A percentile compares a stretch with the other conserved stretches of the same genome.
Conservation (phyloP, 2,888 invertebrate genomes). For the Agelastica alni region DNA sequence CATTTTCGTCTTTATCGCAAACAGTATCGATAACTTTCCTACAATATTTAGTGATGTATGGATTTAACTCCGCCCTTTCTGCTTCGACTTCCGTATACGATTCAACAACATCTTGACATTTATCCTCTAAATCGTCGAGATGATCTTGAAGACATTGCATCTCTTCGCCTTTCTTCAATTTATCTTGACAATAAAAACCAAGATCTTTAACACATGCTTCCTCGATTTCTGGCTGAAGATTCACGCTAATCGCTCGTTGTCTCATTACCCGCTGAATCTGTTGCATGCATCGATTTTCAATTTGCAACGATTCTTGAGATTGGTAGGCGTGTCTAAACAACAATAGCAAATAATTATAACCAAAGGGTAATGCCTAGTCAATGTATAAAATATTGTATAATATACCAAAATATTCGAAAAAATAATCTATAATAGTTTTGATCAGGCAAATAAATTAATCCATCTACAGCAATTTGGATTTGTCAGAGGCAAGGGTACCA, state of each 20-base stretch:
- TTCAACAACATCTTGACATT: conserved; percentile 77
- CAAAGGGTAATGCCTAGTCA: too few species aligned
- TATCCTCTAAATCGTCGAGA: conserved; percentile 67
- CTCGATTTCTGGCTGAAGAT: conserved; percentile 93
- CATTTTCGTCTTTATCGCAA: conserved; percentile 79
- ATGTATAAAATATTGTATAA: too few species aligned
- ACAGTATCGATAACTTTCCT: conserved; percentile 76
- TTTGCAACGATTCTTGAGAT: conserved; percentile 48
- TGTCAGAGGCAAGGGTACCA: too few species aligned
- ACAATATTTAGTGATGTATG: conserved; percentile 82
- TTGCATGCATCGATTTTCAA: conserved; percentile 67
- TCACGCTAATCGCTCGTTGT: conserved; percentile 88
- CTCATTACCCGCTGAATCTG: conserved; percentile 92
- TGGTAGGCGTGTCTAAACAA: conserved; percentile 26
- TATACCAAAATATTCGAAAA: too few species aligned
- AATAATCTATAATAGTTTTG: too few species aligned
- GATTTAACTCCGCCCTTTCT: conserved; percentile 82
- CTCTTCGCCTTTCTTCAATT: conserved; percentile 88
- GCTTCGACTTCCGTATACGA: conserved; percentile 90
- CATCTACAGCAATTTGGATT: too few species aligned
- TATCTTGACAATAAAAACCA: conserved; percentile 79
- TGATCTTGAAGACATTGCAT: conserved; percentile 89
- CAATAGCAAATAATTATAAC: too few species aligned
- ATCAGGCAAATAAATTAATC: too few species aligned
- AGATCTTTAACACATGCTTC: conserved; percentile 87